Percentiles rank a stretch among this genome's conserved stretches.
Evolutionary conservation across 2,797 vertebrate genomes (phyloP).

Genomic region (Chiloscyllium punctatum): DNA sequence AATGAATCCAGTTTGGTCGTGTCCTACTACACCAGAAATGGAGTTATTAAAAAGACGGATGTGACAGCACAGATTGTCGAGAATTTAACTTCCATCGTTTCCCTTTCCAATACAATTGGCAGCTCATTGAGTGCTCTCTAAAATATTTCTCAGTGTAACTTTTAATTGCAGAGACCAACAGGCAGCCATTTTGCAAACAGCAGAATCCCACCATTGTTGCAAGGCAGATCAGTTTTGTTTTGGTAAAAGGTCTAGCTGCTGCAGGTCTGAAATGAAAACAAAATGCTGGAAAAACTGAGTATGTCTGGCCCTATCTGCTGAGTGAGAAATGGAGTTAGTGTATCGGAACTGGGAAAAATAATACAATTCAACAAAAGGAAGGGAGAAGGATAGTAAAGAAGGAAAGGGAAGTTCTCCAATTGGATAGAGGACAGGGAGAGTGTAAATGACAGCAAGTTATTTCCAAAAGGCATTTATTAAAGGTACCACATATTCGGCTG

Average conservation of each 20-base stretch:
- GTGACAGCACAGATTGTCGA: not conserved
- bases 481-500: too few species aligned
- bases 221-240: not conserved
- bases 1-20: not conserved
- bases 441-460: not conserved
- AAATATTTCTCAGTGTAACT: not conserved
- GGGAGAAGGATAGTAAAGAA: not conserved
- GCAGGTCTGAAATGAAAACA: too few species aligned
- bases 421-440: not conserved
- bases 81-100: not conserved
- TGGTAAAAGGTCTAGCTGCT: too few species aligned
- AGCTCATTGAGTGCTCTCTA: not conserved
- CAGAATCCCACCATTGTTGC: not conserved
- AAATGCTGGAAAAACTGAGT: too few species aligned
- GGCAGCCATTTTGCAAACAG: not conserved
- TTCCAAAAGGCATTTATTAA: too few species aligned
- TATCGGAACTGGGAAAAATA: too few species aligned
- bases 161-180: not conserved
- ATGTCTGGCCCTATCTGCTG: too few species aligned
- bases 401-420: not conserved
- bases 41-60: not conserved
- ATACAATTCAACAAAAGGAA: too few species aligned
- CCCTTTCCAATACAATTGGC: not conserved
- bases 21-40: too few species aligned
- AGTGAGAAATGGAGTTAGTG: too few species aligned